A percentile compares a stretch with the other conserved stretches of the same genome.
Conservation (phyloP, 2,797 vertebrate species). For the Choloepus didactylus region DNA sequence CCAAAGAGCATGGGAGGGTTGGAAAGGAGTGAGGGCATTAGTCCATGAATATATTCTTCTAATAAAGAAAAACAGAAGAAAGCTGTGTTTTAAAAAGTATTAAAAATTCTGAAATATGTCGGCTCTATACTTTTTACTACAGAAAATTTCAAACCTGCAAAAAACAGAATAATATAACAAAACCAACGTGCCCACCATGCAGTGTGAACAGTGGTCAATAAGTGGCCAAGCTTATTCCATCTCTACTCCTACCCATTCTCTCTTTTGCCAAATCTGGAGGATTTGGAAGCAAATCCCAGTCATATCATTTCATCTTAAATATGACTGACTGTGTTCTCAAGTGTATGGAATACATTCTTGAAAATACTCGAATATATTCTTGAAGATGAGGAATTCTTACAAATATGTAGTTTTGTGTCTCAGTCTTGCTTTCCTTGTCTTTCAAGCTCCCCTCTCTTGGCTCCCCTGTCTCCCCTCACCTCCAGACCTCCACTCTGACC, state of each 20-base stretch:
- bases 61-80: not conserved
- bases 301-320: not conserved
- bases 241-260: not conserved
- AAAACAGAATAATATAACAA: not conserved
- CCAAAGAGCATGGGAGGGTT: not conserved
- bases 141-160: not conserved
- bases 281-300: not conserved
- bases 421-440: not conserved
- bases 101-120: not conserved
- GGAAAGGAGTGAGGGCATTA: too few species aligned
- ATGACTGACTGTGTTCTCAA: not conserved
- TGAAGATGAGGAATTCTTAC: not conserved
- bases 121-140: not conserved
- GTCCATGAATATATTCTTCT: not conserved
- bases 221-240: rapidly evolving
- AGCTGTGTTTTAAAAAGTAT: not conserved
- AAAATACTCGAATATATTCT: not conserved
- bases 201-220: too few species aligned
- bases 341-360: not conserved
- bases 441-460: not conserved
- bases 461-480: not conserved
- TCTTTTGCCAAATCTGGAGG: not conserved
- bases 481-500: not conserved
- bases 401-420: not conserved
- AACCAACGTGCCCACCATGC: rapidly evolving